Conservation (phyloP, 2,888 invertebrate genomes). For the Zhuqinia jingwanae region DNA sequence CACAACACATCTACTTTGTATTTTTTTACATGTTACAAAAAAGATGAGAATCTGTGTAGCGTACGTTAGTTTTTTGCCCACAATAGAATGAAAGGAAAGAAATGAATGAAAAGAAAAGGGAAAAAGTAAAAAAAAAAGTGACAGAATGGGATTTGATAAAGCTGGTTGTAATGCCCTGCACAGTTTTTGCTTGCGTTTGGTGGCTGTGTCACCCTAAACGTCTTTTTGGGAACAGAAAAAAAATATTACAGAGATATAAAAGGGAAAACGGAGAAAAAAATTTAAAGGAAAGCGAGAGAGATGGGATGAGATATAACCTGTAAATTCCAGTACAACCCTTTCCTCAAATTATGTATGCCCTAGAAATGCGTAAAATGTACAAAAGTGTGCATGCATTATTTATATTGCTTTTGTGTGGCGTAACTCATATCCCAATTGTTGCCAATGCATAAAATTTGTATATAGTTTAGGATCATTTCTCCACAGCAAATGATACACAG, state of each 20-base stretch:
- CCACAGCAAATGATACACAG: no score
- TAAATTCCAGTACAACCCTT: no score
- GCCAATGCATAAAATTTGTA: no score
- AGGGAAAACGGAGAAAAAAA: no score
- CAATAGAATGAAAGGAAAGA: slow-evolving; percentile 3
- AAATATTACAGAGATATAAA: not conserved
- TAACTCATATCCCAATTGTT: no score
- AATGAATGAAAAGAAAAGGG: slow-evolving; percentile 11
- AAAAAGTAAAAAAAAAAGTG: no score
- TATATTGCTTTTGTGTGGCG: no score
- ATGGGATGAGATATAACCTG: no score
- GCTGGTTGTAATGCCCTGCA: slow-evolving; percentile 37
- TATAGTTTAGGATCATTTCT: not conserved
- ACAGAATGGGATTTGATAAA: slow-evolving; percentile 61
- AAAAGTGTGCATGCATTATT: no score
- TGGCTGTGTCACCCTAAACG: not conserved
- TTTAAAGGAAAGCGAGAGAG: no score
- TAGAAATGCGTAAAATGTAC: no score
- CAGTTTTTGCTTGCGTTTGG: not conserved
- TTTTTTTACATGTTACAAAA: not conserved
- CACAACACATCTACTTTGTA: not conserved
- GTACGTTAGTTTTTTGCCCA: not conserved
- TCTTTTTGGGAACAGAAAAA: not conserved
- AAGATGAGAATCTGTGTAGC: slow-evolving; percentile 29
- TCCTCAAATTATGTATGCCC: no score